phyloP scores from a whole-genome alignment of 1,140 invertebrate genomes.

The Sminthurinus signatus region DNA sequence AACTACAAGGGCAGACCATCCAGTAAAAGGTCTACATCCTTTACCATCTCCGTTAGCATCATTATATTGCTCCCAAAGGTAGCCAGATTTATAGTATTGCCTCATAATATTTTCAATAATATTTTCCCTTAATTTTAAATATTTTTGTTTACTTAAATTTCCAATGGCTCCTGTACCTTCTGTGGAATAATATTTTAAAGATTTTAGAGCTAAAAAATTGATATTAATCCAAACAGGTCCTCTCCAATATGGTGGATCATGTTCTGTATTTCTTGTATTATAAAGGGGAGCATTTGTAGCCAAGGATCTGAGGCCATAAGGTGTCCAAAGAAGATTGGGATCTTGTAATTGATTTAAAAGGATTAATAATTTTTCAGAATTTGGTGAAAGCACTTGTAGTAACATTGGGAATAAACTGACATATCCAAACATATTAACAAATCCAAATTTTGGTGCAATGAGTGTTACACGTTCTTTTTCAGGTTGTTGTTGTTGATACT shows the following conservation, averaged over 20 bases:
- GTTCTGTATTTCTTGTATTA: constrained; percentile 90
- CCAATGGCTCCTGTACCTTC: constrained; percentile 59
- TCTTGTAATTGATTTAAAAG: constrained; percentile 72
- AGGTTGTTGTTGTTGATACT: no score
- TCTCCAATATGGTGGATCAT: constrained; percentile 98
- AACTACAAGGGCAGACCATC: constrained; percentile 90
- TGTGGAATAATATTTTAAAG: constrained; percentile 70
- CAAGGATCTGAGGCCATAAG: constrained; percentile 85
- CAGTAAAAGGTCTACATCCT: constrained; percentile 92
- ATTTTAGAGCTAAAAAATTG: constrained; percentile 85
- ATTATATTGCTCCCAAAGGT: constrained; percentile 96
- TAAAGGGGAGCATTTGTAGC: constrained; percentile 82
- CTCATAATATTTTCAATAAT: constrained; percentile 78
- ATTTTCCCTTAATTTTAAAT: constrained; percentile 69
- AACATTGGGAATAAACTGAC: constrained; percentile 94
- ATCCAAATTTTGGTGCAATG: constrained; percentile 64
- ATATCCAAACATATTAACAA: constrained; percentile 87
- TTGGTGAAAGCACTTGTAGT: constrained; percentile 72
- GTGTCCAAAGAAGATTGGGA: constrained; percentile 79
- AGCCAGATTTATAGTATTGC: constrained; percentile 84
- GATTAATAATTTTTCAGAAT: constrained; percentile 71
- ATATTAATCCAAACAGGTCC: constrained; percentile 97
- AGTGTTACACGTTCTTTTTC: constrained; percentile 62
- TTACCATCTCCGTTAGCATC: constrained; percentile 82
- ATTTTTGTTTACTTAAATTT: constrained; percentile 60